A percentile compares a stretch with the other conserved stretches of the same genome.
These are phyloP conservation scores for Piezodorus guildinii DNA, from an alignment of 1,140 invertebrate species.

Conservation along the genomic window DNA sequence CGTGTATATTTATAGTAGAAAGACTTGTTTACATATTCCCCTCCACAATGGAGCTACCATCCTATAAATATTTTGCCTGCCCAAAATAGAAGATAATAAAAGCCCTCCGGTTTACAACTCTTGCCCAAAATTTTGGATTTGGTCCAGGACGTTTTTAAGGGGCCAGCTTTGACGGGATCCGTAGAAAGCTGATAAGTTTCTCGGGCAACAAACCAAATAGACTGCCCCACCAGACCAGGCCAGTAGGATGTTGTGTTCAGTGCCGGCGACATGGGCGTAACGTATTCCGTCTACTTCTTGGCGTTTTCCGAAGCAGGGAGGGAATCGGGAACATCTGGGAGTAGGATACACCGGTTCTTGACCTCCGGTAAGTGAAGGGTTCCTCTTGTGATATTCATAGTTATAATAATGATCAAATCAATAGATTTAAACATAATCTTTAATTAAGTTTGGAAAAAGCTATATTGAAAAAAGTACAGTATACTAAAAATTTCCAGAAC, in stretches of 20 bases:
- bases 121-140: not conserved
- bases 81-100: too few species aligned
- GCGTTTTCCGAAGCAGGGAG: constrained; percentile 2
- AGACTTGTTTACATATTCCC: too few species aligned
- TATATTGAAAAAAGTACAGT: too few species aligned
- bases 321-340: not conserved
- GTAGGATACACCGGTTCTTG: not conserved
- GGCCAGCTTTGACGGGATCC: not conserved
- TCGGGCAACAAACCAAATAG: not conserved
- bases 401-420: not conserved
- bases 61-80: too few species aligned
- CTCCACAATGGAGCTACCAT: too few species aligned
- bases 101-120: too few species aligned
- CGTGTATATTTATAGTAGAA: too few species aligned
- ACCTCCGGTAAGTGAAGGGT: not conserved
- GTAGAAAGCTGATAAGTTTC: constrained; percentile 1
- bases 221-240: not conserved
- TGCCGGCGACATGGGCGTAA: not conserved
- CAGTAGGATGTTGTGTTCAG: not conserved
- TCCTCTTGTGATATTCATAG: not conserved
- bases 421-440: too few species aligned
- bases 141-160: not conserved
- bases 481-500: too few species aligned
- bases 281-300: constrained; percentile 8
- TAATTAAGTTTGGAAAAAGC: too few species aligned